Base-by-base conservation (phyloP, 2,797 vertebrate species). In the Parambassis ranga region DNA sequence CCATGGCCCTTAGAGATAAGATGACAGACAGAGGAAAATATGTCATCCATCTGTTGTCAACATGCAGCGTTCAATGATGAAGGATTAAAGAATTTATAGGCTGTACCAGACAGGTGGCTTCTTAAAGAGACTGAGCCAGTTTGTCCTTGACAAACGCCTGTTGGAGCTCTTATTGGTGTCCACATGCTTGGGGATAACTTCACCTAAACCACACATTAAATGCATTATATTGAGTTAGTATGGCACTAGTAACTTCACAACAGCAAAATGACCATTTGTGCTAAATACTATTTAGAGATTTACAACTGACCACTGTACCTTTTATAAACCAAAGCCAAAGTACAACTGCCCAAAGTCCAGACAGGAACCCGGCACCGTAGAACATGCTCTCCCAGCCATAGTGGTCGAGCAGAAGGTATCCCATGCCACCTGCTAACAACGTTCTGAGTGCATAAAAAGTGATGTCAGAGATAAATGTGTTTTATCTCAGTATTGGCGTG, bases 311-410 rank as follows among this genome's bases (percentile, higher is more conserved):
- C 86, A 73, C 84, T 82, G 15, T 90, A 89, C 92, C 91, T 56
- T 69, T 88, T 47, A 95, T 64, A 41, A 97, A 90, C 63, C 20
- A 94, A 72, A 75, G 92, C 93, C 93, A 93, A 75, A 95, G 89
- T 6, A 89, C 81, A 37, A 93, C 89, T 2, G 87, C 93, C 95
- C 96, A 98, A 6, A 95, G 85, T 62, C 91, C 69, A 0, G 94
- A 90, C 36, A 96, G 85, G 33, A 94, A 53, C 0, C 95, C 95
- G 0, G 90, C 92, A 60, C 90, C 77, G 49, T 95, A 95, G 85
- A 98, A 98, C 57, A 97, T 90, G 0, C 91, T 94, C 32, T 95
- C 93, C 97, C 96, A 98, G 70, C 94, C 91, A 0, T 90, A 94
- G 77, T 61, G 49, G 2, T 98, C 94, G 51, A 96, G 80, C 58